A percentile compares a stretch with the other conserved stretches of the same genome.
These are phyloP conservation scores for Slavum lentiscoides DNA, from an alignment of 2,888 invertebrate genomes.

Conservation along the genomic window DNA sequence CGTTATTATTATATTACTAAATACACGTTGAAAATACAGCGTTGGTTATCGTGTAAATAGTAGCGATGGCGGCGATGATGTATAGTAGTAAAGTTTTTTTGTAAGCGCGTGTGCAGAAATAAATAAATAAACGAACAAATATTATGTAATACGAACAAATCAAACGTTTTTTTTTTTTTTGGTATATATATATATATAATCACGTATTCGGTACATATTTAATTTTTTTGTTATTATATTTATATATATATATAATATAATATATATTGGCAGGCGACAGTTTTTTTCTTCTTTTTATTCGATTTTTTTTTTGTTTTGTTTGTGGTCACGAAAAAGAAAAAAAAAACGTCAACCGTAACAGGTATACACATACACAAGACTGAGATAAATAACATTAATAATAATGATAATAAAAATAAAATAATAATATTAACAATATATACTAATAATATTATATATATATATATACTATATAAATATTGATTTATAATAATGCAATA, in stretches of 20 bases:
- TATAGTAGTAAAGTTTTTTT: not conserved
- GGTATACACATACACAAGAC: slow-evolving; percentile 22
- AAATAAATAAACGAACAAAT: slow-evolving; percentile 13
- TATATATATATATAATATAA: no score
- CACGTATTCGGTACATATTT: no score
- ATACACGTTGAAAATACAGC: not conserved
- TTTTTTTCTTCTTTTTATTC: not conserved
- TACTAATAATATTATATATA: not conserved
- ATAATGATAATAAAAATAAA: slow-evolving; percentile 5
- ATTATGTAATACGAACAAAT: not conserved
- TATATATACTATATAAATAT: slow-evolving; percentile 1
- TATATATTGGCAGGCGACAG: slow-evolving; percentile 42
- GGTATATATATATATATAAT: slow-evolving; percentile 42
- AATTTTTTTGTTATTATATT: not conserved
- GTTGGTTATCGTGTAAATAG: not conserved
- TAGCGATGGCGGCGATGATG: no score
- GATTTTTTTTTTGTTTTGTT: not conserved
- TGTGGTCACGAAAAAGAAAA: slow-evolving; percentile 11
- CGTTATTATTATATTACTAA: not conserved
- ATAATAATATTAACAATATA: not conserved
- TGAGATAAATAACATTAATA: not conserved
- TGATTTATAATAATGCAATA: not conserved
- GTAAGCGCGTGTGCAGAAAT: not conserved
- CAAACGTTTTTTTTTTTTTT: slow-evolving; percentile 4
- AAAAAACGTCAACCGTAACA: slow-evolving; percentile 29